phyloP scores from a whole-genome alignment of 2,888 invertebrate genomes.

The Acleris emargana region DNA sequence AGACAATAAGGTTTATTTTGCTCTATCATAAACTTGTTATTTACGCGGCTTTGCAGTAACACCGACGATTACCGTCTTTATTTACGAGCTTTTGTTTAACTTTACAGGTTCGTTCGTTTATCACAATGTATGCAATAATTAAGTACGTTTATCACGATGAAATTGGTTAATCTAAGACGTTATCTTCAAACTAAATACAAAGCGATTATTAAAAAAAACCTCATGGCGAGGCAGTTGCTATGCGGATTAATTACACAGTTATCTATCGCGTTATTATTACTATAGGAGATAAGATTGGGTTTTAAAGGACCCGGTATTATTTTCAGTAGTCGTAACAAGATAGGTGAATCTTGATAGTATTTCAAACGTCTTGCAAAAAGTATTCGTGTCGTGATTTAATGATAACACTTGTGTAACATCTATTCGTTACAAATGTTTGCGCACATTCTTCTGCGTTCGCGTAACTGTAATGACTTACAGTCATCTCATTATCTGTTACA shows the following conservation, averaged over 20 bases:
- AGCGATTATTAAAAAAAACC: conserved; percentile 4
- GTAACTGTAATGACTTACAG: neutral
- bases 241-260: conserved; percentile 28
- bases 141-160: neutral
- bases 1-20: no score
- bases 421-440: no score
- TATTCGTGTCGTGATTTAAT: neutral
- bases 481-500: neutral
- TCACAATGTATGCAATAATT: no score
- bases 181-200: neutral
- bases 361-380: no score
- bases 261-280: conserved; percentile 13
- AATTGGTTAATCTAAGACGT: conserved; percentile 7
- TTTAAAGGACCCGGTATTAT: neutral
- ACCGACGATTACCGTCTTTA: no score
- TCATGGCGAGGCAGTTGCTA: conserved; percentile 19
- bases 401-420: conserved; percentile 4
- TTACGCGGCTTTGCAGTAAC: no score
- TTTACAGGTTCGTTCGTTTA: no score
- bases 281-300: conserved; percentile 30
- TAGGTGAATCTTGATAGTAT: neutral
- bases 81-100: no score
- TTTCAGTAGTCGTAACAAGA: conserved; percentile 17
- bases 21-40: no score
- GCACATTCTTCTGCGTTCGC: no score